Base-by-base conservation (phyloP, 2,797 vertebrate genomes). In the Vespertilio murinus region DNA sequence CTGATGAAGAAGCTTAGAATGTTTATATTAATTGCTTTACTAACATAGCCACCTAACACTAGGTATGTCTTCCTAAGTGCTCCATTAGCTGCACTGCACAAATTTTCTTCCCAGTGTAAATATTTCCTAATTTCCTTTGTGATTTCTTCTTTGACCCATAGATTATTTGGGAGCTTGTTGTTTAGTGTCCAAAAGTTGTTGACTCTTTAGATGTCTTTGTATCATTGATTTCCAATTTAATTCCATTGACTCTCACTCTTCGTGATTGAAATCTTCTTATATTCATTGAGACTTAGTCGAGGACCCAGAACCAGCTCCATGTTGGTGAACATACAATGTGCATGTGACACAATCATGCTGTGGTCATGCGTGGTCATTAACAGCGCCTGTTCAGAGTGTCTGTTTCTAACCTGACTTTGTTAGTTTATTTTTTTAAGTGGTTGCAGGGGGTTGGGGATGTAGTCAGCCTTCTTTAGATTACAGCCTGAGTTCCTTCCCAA, bases 111-210 rank as follows among this genome's bases (percentile, higher is more conserved):
- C 22, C 13, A 2, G 45, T 49, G 45, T 64, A 54, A 77, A 33
- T 52, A 40, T 52, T 61, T 81, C 82, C 77, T 56, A 49, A 75
- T 75, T 94, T 74, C 25, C 30, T 56, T 17, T 42, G 49, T 61
- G 77, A 82, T 67, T 80, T 81, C 25, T 64, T 70, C 49, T 45
- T 78, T 45, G 54, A 87, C 28, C 14, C 5, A 38, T 61, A 30
- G 18, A 7, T 28, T 45, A 77, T n/a, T 61, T 71, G 45, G 42
- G 70, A 70, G n/a, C n/a, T n/a, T n/a, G n/a, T n/a, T n/a, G 35
- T n/a, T 78, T 49, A 42, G 38, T 92, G 40, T 88, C 77, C 45
- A 18, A 77, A 61, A 77, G 30, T 71, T 35, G 10, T 65, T 77
- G 78, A 83, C 45, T 88, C 75, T 77, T 64, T 70, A 71, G 61